Conservation (phyloP, 1,140 invertebrate species). For the Hylaeus anthracinus region DNA sequence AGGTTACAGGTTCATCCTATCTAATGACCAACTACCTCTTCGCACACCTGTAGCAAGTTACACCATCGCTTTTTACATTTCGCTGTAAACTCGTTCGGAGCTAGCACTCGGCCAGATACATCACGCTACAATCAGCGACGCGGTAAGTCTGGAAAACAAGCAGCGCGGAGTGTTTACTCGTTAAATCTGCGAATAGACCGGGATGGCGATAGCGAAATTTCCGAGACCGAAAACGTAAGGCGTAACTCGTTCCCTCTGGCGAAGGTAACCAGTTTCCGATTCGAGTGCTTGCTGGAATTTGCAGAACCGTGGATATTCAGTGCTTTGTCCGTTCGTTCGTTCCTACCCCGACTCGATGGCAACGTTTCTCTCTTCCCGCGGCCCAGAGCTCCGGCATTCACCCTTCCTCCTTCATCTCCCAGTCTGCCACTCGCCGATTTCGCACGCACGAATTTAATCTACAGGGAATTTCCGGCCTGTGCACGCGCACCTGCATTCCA, state of each 20-base stretch:
- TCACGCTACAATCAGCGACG: background rate
- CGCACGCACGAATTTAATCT: conserved; percentile 62
- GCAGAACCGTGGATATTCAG: conserved; percentile 43
- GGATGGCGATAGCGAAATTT: background rate
- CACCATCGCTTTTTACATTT: background rate
- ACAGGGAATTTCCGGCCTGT: conserved; percentile 49
- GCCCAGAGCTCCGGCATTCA: background rate
- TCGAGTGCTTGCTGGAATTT: conserved; percentile 36
- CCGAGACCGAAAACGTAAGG: too few species aligned
- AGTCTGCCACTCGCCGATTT: conserved; percentile 1
- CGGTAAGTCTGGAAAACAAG: background rate
- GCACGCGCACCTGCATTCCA: conserved; percentile 32
- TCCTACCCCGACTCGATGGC: background rate
- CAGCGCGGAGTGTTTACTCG: background rate
- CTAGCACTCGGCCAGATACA: background rate
- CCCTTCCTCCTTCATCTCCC: background rate
- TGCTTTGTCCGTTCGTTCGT: conserved; percentile 12
- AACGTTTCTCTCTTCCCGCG: background rate
- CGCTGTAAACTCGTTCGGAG: background rate
- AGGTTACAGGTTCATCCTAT: too few species aligned
- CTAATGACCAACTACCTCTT: too few species aligned
- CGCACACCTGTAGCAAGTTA: too few species aligned
- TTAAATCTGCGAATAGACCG: background rate
- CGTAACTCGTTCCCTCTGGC: too few species aligned
- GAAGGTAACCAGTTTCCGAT: conserved; percentile 46